Conservation (phyloP, 1,140 invertebrate genomes). For the Akabosia matsudoensis region DNA sequence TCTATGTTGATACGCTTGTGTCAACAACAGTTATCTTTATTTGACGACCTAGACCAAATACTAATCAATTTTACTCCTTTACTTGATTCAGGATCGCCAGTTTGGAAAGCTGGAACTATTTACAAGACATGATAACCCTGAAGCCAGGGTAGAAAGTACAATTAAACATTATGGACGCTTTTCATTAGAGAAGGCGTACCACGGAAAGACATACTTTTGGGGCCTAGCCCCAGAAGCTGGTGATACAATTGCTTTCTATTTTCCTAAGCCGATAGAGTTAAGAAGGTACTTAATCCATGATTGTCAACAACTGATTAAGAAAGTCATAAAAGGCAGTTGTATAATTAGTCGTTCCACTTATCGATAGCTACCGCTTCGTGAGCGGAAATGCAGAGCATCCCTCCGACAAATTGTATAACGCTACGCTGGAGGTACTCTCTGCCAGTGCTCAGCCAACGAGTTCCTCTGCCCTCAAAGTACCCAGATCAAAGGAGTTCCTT, state of each 20-base stretch:
- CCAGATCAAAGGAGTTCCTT: slow-evolving; percentile 64
- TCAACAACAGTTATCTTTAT: slow-evolving; percentile 22
- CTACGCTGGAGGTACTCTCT: slow-evolving; percentile 77
- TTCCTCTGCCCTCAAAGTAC: slow-evolving; percentile 48
- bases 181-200: slow-evolving; percentile 76
- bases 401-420: slow-evolving; percentile 85
- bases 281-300: slow-evolving; percentile 67
- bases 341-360: too few species aligned
- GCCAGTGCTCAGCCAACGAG: slow-evolving; percentile 38
- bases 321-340: too few species aligned
- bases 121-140: slow-evolving; percentile 68
- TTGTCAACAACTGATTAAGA: too few species aligned
- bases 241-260: slow-evolving; percentile 78
- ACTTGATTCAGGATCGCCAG: slow-evolving; percentile 72
- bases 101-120: slow-evolving; percentile 83
- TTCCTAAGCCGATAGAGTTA: slow-evolving; percentile 69
- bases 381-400: slow-evolving; percentile 90
- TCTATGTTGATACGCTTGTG: slow-evolving; percentile 8
- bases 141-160: slow-evolving; percentile 68
- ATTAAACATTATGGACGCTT: slow-evolving; percentile 83
- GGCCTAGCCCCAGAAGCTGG: slow-evolving; percentile 78
- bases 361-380: slow-evolving; percentile 76
- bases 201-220: slow-evolving; percentile 90
- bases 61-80: slow-evolving; percentile 21
- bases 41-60: background rate